These are phyloP conservation scores for Vanacampus margaritifer DNA, from an alignment of 2,113 vertebrate species.

Conservation along the genomic window DNA sequence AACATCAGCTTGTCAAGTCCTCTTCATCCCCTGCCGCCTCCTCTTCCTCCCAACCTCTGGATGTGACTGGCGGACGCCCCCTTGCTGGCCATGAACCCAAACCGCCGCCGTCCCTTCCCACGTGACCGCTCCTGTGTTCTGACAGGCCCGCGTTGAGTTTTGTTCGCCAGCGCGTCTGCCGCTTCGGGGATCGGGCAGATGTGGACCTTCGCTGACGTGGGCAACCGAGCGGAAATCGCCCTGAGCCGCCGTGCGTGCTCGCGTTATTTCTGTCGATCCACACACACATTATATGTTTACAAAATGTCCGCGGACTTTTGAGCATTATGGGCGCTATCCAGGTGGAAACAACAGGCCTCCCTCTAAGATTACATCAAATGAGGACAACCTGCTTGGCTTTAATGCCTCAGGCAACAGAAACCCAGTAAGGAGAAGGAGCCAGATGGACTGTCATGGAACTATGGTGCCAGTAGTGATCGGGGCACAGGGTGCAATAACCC, in stretches of 20 bases:
- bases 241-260: constrained; percentile 19
- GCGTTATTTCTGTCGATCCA: background rate
- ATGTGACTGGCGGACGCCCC: constrained; percentile 64
- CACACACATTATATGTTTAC: background rate
- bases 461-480: too few relatives aligned
- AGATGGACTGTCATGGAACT: too few relatives aligned
- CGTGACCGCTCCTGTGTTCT: constrained; percentile 44
- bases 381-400: too few relatives aligned
- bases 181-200: constrained; percentile 61
- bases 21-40: constrained; percentile 45
- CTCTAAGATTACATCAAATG: too few relatives aligned
- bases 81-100: constrained; percentile 1
- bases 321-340: too few relatives aligned
- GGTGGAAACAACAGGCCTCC: too few relatives aligned
- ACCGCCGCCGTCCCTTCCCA: constrained; percentile 13
- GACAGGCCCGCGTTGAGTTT: constrained; percentile 52
- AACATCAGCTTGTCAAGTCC: constrained; percentile 53
- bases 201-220: constrained; percentile 57
- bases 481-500: too few relatives aligned
- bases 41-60: constrained; percentile 40
- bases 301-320: too few relatives aligned
- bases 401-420: too few relatives aligned
- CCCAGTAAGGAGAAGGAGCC: too few relatives aligned
- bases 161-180: constrained; percentile 35
- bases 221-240: constrained; percentile 38